Evolutionary conservation across 2,113 vertebrate species (phyloP).

Genomic region (Calyptommatus sinebrachiatus): DNA sequence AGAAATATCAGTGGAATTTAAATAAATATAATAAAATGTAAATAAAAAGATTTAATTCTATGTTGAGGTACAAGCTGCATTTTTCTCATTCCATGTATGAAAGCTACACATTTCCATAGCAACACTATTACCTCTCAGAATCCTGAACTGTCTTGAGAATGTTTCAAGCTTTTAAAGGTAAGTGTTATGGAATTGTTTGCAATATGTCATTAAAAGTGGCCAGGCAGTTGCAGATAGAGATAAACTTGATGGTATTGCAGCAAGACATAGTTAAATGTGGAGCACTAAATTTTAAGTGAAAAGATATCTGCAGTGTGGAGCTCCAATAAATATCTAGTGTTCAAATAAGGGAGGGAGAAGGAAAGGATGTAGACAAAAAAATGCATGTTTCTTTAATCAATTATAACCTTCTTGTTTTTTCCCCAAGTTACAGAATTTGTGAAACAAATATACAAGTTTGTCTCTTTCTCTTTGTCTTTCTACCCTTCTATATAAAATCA

Average conservation of each 20-base stretch:
- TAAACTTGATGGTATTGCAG: background rate
- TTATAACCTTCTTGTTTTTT: too few relatives aligned
- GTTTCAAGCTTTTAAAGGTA: constrained; percentile 18
- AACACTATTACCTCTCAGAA: constrained; percentile 18
- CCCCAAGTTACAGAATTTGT: too few relatives aligned
- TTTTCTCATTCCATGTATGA: background rate
- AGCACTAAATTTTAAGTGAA: background rate
- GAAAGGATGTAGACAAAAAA: too few relatives aligned
- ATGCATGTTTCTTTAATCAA: too few relatives aligned
- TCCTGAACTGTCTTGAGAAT: constrained; percentile 6
- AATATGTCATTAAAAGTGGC: constrained; percentile 5
- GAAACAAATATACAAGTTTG: too few relatives aligned
- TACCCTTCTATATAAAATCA: too few relatives aligned
- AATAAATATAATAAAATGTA: background rate
- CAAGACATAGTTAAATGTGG: background rate
- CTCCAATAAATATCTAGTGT: background rate
- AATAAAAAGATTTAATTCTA: background rate
- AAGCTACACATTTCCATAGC: constrained; percentile 27
- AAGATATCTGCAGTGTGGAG: background rate
- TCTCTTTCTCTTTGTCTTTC: too few relatives aligned
- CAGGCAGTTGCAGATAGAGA: background rate
- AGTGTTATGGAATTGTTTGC: constrained; percentile 24
- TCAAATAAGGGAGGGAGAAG: background rate
- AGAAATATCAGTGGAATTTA: background rate
- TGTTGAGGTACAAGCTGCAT: background rate